Evolutionary conservation across 2,888 invertebrate species (phyloP), one percentile per base, ranked within the genome.

Genomic region (Morinoia aosen): DNA sequence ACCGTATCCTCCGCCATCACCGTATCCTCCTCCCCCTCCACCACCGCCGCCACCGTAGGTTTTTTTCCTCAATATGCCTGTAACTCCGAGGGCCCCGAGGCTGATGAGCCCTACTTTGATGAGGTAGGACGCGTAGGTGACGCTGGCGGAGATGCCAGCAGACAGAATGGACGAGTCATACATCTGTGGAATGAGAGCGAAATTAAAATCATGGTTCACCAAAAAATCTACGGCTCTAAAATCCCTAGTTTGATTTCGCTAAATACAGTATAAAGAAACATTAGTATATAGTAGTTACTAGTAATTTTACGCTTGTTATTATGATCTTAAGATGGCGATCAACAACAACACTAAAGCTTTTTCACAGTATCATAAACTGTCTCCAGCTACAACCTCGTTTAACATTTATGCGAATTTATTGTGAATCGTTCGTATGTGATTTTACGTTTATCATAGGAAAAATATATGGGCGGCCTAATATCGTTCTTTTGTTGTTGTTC

Each of bases 11-110:
- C 58, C 93, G 3, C 33, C 56, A 33, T 33, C 56, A 14, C 40
- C n/a, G 14, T 57, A 57, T 7, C 57, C 19, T 56, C 93, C 93
- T 19, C n/a, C 56, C 16, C 58, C 93, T 25, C 40, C n/a, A 7
- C 61, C 61, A 39, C 95, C 95, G 11, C 95, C 95, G 33, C 64
- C 95, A 19, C 95, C 64, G 39, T n/a, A 56, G 16, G 48, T 95
- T 48, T 58, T 58, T 40, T 95, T 95, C 64, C 95, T 95, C 64
- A 95, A 58, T 48, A 95, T 95, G 5, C 95, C 95, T 5, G 95
- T 95, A 25, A 95, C 95, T n/a, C 95, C 95, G 40, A 95, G 95
- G 4, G 95, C 95, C 16, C 95, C 95, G 11, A 95, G 57, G 33
- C 93, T 93, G 39, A 93, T 93, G 25, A 93, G 58, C 0, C 93